These are phyloP conservation scores for Polymixis flavicincta DNA, from an alignment of 2,888 invertebrate species.

Conservation along the genomic window DNA sequence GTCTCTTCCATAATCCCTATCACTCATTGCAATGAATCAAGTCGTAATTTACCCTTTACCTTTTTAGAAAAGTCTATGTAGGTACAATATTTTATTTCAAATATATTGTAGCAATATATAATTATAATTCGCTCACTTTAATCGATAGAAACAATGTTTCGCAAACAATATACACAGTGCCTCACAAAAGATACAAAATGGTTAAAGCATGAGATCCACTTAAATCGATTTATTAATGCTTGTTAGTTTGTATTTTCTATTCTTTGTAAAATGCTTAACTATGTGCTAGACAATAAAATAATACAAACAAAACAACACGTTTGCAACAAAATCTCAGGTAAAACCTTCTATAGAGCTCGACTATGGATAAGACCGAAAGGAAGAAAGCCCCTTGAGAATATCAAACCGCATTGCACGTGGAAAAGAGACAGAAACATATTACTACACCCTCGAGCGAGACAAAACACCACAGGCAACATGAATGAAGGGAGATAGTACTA, in stretches of 20 bases:
- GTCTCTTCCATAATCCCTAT: not conserved
- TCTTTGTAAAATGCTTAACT: not conserved
- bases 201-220: not conserved
- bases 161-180: too few relatives aligned
- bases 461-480: not conserved
- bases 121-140: not conserved
- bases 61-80: not conserved
- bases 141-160: not conserved
- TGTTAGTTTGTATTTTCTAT: not conserved
- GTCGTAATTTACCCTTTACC: not conserved
- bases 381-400: conserved; percentile 53
- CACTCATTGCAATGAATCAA: not conserved
- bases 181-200: not conserved
- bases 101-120: too few relatives aligned
- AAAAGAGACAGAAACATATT: conserved; percentile 45
- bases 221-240: not conserved
- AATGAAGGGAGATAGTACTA: conserved; percentile 39
- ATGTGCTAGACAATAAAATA: not conserved
- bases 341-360: not conserved
- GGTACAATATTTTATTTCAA: not conserved
- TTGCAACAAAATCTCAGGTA: not conserved
- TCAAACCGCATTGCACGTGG: conserved; percentile 50
- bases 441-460: conserved; percentile 32
- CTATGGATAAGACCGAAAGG: conserved; percentile 55
- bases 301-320: not conserved